These are phyloP conservation scores for Laticauda colubrina DNA, from an alignment of 2,113 vertebrate genomes.

Conservation along the genomic window DNA sequence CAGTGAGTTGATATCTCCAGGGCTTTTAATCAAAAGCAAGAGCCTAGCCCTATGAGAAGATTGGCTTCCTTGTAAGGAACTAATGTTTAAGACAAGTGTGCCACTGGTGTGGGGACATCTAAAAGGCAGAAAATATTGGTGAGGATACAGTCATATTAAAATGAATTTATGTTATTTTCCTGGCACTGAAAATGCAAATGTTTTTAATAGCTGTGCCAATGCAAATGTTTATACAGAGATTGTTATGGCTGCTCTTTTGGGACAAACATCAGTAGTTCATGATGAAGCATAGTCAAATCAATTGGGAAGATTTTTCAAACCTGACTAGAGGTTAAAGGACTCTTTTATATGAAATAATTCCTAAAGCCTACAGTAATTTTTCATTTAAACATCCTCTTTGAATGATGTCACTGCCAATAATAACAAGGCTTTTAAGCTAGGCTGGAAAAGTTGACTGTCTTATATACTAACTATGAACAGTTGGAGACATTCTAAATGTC, in stretches of 20 bases:
- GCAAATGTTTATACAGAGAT: slow-evolving; percentile 55
- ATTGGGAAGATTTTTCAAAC: slow-evolving; percentile 17
- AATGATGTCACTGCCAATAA: slow-evolving; percentile 39
- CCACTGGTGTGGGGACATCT: slow-evolving; percentile 41
- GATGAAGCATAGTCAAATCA: slow-evolving; percentile 39
- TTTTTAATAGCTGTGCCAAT: slow-evolving; percentile 37
- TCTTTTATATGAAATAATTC: slow-evolving; percentile 58
- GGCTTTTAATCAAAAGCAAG: neutral
- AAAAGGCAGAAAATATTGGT: slow-evolving; percentile 16
- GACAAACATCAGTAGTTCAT: slow-evolving; percentile 7
- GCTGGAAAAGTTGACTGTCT: neutral
- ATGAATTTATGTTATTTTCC: neutral
- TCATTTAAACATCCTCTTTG: slow-evolving; percentile 42
- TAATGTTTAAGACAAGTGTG: slow-evolving; percentile 49
- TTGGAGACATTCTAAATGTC: neutral
- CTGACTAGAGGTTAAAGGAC: slow-evolving; percentile 20
- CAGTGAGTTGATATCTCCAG: neutral
- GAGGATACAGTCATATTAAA: slow-evolving; percentile 30
- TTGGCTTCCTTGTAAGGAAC: slow-evolving; percentile 59
- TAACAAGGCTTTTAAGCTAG: neutral
- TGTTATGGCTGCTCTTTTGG: slow-evolving; percentile 42
- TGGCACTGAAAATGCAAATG: slow-evolving; percentile 34
- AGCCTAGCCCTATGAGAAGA: slow-evolving; percentile 9
- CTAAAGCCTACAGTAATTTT: slow-evolving; percentile 46
- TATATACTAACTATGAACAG: neutral